Evolutionary conservation across 2,113 vertebrate species (phyloP), one percentile per base, ranked within the genome.

Genomic region (Leuciscus idus): DNA sequence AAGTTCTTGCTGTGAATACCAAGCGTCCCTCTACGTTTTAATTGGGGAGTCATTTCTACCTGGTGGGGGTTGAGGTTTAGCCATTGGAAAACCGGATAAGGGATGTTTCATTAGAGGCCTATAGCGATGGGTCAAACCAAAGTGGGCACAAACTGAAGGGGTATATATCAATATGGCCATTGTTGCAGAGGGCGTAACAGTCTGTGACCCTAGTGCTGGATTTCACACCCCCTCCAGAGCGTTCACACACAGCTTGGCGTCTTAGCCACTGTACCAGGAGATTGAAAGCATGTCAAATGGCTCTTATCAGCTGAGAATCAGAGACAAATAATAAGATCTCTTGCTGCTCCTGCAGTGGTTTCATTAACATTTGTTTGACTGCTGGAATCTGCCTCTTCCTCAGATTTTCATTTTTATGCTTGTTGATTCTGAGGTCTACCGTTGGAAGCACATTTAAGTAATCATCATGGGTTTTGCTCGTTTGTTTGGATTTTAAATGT

Each of bases 121-220:
- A 74, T 46, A 84, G 46, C 46, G 62, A 83, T 76, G 61, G 26
- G 52, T 84, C 87, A 85, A 85, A 62, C 61, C 62, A 48, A 85
- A 73, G 66, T 84, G 81, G 84, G 83, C 70, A 83, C 62, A 78
- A 73, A 64, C 21, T 43, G 30, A 82, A 89, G 86, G 72, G 74
- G 84, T 89, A 80, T 89, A 80, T 80, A 73, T 86, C 86, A 89
- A 75, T 90, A 77, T 64, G 66, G n/a, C 64, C 61, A 78, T 90
- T 91, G 89, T 89, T 89, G 84, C 73, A 46, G 62, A 85, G 62
- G 59, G 70, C 74, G 33, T 48, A 62, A 26, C 73, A 73, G 48
- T 43, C 79, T 68, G 62, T 84, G 84, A 83, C 57, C 48, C 30
- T 39, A 30, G 74, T 74, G 75, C 74, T 52, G 81, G 86, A 88